Base-by-base conservation (phyloP, 2,113 vertebrate species). In the Carollia perspicillata region DNA sequence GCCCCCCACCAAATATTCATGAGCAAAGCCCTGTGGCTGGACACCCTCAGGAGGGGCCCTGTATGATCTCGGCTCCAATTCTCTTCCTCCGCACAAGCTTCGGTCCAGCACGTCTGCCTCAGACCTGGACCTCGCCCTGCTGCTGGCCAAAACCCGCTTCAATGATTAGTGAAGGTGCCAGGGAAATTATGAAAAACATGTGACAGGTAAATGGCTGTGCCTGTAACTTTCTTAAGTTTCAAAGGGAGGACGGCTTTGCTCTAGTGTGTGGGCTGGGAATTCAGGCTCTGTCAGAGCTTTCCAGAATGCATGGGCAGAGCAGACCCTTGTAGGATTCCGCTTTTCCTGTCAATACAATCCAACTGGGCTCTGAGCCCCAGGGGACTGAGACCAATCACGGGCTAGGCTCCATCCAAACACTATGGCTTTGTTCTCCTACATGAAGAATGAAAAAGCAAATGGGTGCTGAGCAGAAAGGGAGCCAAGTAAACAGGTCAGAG, bases 141-240 rank as follows among this genome's bases (percentile, higher is more conserved):
- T 1, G 6, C 58, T 80, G 18, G 5, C 94, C 30, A 33, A 95
- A 88, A 95, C 84, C 42, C 1, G 0, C 94, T 90, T 95, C 88
- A 47, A 1, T 89, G 93, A 97, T 81, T 89, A 90, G 93, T 0
- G 0, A 78, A 96, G 78, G 88, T 96, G 95, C 93, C 96, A 95
- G 80, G 88, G 90, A 97, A 97, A 90, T 97, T 97, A 91, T 85
- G 88, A 93, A 97, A 97, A 89, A 89, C 96, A 95, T 84, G 93
- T 95, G 97, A 96, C 91, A 94, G 78, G 93, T 97, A 89, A 96
- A 95, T 86, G 68, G 85, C 78, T 79, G 74, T 69, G 89, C 68
- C 95, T 93, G 91, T 86, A 96, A 85, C 89, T 96, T 96, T 94
- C 96, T 96, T 97, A 94, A 68, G 49, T 97, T 97, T 96, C 96